A percentile compares a stretch with the other conserved stretches of the same genome.
These are phyloP conservation scores for Anthophora plumipes DNA, from an alignment of 2,888 invertebrate species.

Conservation along the genomic window DNA sequence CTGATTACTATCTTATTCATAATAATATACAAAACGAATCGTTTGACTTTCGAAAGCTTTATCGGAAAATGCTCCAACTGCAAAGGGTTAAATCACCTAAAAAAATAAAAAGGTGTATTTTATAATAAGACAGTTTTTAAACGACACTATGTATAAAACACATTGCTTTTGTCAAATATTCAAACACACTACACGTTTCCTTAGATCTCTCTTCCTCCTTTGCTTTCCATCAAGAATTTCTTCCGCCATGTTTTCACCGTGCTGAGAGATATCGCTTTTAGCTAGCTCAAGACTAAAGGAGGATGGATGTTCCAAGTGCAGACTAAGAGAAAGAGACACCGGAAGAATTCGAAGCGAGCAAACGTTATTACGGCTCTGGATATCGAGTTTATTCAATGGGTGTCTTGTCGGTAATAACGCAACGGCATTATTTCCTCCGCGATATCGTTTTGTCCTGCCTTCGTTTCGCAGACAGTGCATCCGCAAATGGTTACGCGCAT, in stretches of 20 bases:
- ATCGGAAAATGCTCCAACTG: no score
- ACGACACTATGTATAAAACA: no score
- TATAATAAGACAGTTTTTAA: no score
- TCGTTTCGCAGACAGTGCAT: conserved; percentile 38
- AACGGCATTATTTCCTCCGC: conserved; percentile 27
- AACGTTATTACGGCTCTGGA: conserved; percentile 69
- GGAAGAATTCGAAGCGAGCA: conserved; percentile 67
- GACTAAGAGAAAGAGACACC: conserved; percentile 59
- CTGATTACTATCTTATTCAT: no score
- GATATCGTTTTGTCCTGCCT: conserved; percentile 24
- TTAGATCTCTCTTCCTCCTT: not conserved
- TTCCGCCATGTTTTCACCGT: not conserved
- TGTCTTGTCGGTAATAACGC: conserved; percentile 34
- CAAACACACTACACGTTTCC: not conserved
- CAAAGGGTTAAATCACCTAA: no score
- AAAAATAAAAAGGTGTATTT: no score
- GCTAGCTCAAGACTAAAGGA: not conserved
- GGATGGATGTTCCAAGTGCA: not conserved
- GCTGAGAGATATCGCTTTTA: not conserved
- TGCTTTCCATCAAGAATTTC: not conserved
- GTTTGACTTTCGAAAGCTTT: no score
- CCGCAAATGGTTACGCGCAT: conserved; percentile 4
- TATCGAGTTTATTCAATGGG: conserved; percentile 65
- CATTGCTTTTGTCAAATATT: not conserved
- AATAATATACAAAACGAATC: no score